Conservation (phyloP, 1,140 invertebrate species). For the Pachyrhynchus sulphureomaculatus region DNA sequence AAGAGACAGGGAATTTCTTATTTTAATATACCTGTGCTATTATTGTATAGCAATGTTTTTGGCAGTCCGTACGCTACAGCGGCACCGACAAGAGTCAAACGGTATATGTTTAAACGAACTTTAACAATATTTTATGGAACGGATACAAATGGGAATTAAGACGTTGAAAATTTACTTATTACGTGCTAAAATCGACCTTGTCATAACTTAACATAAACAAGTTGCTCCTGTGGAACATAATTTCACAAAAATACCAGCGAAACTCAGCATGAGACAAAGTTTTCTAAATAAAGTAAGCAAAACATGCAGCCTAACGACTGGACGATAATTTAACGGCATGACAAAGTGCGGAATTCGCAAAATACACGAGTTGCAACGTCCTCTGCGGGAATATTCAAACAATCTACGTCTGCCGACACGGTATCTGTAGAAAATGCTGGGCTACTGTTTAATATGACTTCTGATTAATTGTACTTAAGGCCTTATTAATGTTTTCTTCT, state of each 20-base stretch:
- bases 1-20: too few species aligned
- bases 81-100: too few species aligned
- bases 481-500: conserved; percentile 43
- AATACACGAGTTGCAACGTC: conserved; percentile 28
- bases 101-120: too few species aligned
- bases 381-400: conserved; percentile 33
- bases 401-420: conserved; percentile 34
- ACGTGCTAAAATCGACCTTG: too few species aligned
- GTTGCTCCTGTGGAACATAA: too few species aligned
- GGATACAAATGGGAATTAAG: too few species aligned
- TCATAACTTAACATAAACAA: too few species aligned
- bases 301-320: conserved; percentile 22
- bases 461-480: conserved; percentile 45
- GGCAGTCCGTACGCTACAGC: too few species aligned
- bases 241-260: conserved; percentile 4
- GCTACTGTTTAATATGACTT: conserved; percentile 47
- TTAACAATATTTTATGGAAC: too few species aligned
- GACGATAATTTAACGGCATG: conserved; percentile 28
- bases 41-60: too few species aligned
- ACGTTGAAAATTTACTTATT: too few species aligned
- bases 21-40: too few species aligned
- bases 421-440: conserved; percentile 41
- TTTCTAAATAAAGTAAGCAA: conserved; percentile 31
- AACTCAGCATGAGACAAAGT: conserved; percentile 27
- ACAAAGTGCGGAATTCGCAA: conserved; percentile 32